These are phyloP conservation scores for Notospermus geniculatus DNA, from an alignment of 1,140 invertebrate species.

Conservation along the genomic window DNA sequence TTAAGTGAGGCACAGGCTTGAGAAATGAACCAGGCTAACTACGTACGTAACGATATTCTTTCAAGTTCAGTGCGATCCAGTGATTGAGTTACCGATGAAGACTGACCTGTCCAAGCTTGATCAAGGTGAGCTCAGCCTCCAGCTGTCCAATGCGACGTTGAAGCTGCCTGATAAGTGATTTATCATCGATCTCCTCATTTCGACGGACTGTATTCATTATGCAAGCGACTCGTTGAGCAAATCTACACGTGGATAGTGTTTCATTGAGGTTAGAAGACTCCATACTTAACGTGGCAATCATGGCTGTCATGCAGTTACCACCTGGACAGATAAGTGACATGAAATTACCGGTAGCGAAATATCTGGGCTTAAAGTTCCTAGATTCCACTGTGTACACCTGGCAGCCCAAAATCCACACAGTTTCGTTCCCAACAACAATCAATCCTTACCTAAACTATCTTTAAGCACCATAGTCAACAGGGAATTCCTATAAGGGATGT, in stretches of 20 bases:
- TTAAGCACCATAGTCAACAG: slow-evolving; percentile 50
- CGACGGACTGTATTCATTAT: slow-evolving; percentile 50
- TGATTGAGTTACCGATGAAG: not conserved
- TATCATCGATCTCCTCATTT: slow-evolving; percentile 53
- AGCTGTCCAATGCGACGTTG: slow-evolving; percentile 45
- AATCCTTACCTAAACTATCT: slow-evolving; percentile 49
- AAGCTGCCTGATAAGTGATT: slow-evolving; percentile 45
- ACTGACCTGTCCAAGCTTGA: slow-evolving; percentile 25
- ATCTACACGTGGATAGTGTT: slow-evolving; percentile 47
- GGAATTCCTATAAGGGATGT: slow-evolving; percentile 51
- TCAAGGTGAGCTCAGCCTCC: slow-evolving; percentile 40
- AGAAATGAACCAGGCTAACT: not conserved
- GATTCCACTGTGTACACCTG: too few species aligned
- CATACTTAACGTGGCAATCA: slow-evolving; percentile 49
- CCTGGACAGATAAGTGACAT: slow-evolving; percentile 24
- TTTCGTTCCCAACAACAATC: too few species aligned
- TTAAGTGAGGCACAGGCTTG: too few species aligned
- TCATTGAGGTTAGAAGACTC: slow-evolving; percentile 45
- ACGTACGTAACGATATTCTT: too few species aligned
- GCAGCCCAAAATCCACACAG: too few species aligned
- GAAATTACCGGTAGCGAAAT: slow-evolving; percentile 3
- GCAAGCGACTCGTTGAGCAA: slow-evolving; percentile 49
- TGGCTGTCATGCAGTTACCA: slow-evolving; percentile 48
- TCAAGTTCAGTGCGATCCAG: too few species aligned
- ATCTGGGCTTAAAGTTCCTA: too few species aligned